phyloP scores from a whole-genome alignment of 2,113 vertebrate genomes.

The Pan troglodytes region NHGRI_mPanTro3-v2.1_pri NC_072420.2:18018501-18019000 shows the following conservation, averaged over 20 bases:
- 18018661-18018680: conserved; percentile 56
- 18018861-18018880: neutral
- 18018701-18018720: conserved; percentile 32
- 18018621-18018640: neutral
- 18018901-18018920: neutral
- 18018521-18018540: neutral
- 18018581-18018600: neutral
- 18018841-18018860: conserved; percentile 10
- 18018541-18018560: neutral
- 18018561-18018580: neutral
- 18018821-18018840: neutral
- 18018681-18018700: conserved; percentile 5
- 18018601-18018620: neutral
- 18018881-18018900: conserved; percentile 53
- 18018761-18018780: conserved; percentile 61
- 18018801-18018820: conserved; percentile 51
- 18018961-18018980: neutral
- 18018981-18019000: neutral
- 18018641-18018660: conserved; percentile 35
- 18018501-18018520: neutral
- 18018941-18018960: conserved; percentile 27
- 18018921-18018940: neutral
- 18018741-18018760: conserved; percentile 52
- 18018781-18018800: conserved; percentile 61
- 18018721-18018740: conserved; percentile 35